A percentile compares a stretch with the other conserved stretches of the same genome.
These are phyloP conservation scores for Gymnosoma rotundatum DNA, from an alignment of 2,888 invertebrate species.

Conservation along the genomic window DNA sequence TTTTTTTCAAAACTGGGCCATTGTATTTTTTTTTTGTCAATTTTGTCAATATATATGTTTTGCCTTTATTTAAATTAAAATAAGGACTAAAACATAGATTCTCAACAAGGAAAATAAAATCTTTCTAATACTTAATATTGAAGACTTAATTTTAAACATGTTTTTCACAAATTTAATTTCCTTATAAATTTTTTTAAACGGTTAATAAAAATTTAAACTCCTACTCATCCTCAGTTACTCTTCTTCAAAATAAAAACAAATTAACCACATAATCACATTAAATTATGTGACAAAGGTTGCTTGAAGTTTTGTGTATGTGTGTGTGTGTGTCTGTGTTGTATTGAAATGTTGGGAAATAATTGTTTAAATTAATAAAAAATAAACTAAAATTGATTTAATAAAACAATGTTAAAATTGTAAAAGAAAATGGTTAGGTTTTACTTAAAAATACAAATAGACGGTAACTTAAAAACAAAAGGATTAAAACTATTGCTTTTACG, in stretches of 20 bases:
- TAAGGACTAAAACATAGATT: too few relatives aligned
- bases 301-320: slow-evolving; percentile 22
- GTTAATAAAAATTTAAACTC: background rate
- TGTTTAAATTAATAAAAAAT: slow-evolving; percentile 39
- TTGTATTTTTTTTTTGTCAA: too few relatives aligned
- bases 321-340: slow-evolving; percentile 4
- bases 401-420: slow-evolving; percentile 34
- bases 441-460: slow-evolving; percentile 58
- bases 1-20: too few relatives aligned
- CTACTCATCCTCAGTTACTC: slow-evolving; percentile 6
- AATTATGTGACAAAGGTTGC: background rate
- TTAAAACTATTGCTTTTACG: slow-evolving; percentile 6
- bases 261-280: slow-evolving; percentile 3
- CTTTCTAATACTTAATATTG: too few relatives aligned
- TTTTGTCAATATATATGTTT: too few relatives aligned
- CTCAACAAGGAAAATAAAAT: too few relatives aligned
- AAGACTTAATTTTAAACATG: background rate
- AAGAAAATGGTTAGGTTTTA: slow-evolving; percentile 9
- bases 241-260: slow-evolving; percentile 14
- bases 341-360: slow-evolving; percentile 19
- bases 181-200: background rate
- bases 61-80: too few relatives aligned
- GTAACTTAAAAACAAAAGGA: slow-evolving; percentile 35
- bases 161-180: background rate
- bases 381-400: slow-evolving; percentile 46